phyloP scores from a whole-genome alignment of 2,888 invertebrate species.

The Andrena flavipes region DNA sequence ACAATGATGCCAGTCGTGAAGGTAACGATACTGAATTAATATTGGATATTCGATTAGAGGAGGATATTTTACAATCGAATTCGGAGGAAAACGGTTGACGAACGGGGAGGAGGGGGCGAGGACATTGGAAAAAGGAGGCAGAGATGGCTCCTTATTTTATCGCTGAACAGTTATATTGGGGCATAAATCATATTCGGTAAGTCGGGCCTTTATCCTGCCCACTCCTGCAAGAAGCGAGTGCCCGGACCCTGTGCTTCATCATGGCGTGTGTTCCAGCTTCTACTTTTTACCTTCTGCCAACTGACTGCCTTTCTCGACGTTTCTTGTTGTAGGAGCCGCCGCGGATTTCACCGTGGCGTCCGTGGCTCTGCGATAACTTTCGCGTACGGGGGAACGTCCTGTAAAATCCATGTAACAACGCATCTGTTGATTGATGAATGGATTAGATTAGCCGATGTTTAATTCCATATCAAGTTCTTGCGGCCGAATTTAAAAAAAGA shows the following conservation, averaged over 20 bases:
- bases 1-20: slow-evolving; percentile 6
- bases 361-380: slow-evolving; percentile 60
- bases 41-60: slow-evolving; percentile 11
- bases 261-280: slow-evolving; percentile 59
- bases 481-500: too few species aligned
- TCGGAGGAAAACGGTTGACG: neutral
- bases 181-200: slow-evolving; percentile 81
- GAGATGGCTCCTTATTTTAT: slow-evolving; percentile 78
- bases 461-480: neutral
- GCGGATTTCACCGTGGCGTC: slow-evolving; percentile 41
- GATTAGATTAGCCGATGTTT: neutral
- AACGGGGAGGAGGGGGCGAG: neutral
- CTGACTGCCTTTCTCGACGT: slow-evolving; percentile 41
- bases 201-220: slow-evolving; percentile 73
- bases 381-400: slow-evolving; percentile 46
- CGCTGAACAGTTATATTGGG: slow-evolving; percentile 78
- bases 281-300: slow-evolving; percentile 52
- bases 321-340: slow-evolving; percentile 52
- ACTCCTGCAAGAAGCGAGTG: slow-evolving; percentile 67
- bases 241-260: slow-evolving; percentile 72
- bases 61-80: slow-evolving; percentile 24
- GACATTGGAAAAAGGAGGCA: slow-evolving; percentile 4
- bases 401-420: slow-evolving; percentile 46
- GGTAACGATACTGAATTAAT: slow-evolving; percentile 21
- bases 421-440: slow-evolving; percentile 30